These are phyloP conservation scores for Pluvianellus socialis DNA, from an alignment of 2,113 vertebrate species.

Conservation along the genomic window DNA sequence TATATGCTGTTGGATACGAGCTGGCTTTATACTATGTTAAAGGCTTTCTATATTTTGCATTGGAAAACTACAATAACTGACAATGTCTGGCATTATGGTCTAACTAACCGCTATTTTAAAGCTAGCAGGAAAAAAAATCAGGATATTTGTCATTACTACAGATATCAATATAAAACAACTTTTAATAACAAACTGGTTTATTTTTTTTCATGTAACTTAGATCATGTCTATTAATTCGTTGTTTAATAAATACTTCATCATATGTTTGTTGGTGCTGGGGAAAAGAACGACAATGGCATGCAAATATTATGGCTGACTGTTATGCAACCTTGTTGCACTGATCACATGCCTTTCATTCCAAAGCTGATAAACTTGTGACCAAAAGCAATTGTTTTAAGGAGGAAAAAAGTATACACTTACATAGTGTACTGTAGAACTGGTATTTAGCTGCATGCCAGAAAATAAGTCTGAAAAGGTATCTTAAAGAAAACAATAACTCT, in stretches of 20 bases:
- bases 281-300: not conserved
- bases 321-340: not conserved
- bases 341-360: not conserved
- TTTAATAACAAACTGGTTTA: not conserved
- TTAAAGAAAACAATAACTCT: not conserved
- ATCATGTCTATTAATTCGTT: not conserved
- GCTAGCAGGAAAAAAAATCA: not conserved
- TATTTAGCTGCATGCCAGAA: not conserved
- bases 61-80: not conserved
- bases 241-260: not conserved
- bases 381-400: not conserved
- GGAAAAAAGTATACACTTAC: not conserved
- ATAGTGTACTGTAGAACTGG: not conserved
- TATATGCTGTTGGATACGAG: not conserved
- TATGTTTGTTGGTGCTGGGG: not conserved
- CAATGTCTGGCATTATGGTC: not conserved
- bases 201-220: not conserved
- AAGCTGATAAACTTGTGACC: not conserved
- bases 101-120: not conserved
- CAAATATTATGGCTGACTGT: not conserved
- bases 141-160: not conserved
- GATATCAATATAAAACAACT: not conserved
- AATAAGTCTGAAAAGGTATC: not conserved
- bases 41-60: not conserved
- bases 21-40: not conserved